Conservation (phyloP, 2,113 vertebrate genomes). For the Coreoperca whiteheadi region DNA sequence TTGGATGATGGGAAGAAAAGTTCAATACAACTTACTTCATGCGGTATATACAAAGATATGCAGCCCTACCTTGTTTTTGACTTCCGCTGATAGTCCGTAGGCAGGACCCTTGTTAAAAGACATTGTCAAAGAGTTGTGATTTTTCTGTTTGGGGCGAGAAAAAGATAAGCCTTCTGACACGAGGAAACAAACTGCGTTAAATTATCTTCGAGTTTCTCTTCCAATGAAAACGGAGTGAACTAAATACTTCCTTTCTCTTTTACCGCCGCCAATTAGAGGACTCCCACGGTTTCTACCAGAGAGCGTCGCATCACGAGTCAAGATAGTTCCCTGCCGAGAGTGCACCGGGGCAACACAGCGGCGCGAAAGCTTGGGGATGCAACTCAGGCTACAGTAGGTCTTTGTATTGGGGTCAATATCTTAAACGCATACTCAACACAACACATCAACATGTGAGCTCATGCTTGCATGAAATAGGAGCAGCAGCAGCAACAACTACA, state of each 20-base stretch:
- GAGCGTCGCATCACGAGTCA: not conserved
- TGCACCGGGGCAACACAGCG: too few relatives aligned
- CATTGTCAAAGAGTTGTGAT: conserved; percentile 59
- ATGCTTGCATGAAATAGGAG: not conserved
- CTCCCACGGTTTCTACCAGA: conserved; percentile 63
- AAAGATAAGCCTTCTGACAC: not conserved
- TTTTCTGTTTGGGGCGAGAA: not conserved
- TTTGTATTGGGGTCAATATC: not conserved
- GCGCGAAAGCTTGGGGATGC: not conserved
- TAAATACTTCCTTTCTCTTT: conserved; percentile 78
- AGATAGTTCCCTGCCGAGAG: conserved; percentile 51
- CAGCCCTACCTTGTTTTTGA: conserved; percentile 82
- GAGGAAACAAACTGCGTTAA: conserved; percentile 35
- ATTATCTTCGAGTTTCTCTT: conserved; percentile 63
- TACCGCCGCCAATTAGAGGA: conserved; percentile 76
- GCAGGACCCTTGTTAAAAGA: conserved; percentile 83
- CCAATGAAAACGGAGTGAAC: conserved; percentile 67
- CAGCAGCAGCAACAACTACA: not conserved
- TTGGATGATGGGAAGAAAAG: conserved; percentile 2
- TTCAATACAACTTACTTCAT: not conserved
- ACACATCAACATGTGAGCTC: too few relatives aligned
- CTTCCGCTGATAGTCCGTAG: conserved; percentile 84
- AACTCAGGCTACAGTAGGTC: not conserved
- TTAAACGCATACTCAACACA: conserved; percentile 22
- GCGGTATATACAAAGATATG: not conserved